Evolutionary conservation across 2,797 vertebrate genomes (phyloP), one percentile per base, ranked within the genome.

Genomic region (Alectoris magna): DNA sequence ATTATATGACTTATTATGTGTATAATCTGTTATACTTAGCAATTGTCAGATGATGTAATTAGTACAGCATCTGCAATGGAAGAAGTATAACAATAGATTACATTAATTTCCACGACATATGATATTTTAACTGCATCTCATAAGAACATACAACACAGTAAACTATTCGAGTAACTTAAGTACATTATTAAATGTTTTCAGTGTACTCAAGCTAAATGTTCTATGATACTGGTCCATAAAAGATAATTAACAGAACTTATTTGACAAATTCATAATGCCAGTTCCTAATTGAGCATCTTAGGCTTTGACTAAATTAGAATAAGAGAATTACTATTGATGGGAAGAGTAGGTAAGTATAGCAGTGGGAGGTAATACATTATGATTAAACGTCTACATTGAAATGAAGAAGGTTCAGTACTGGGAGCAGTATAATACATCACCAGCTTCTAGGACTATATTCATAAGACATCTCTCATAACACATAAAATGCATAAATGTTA

Each of bases 241-340:
- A 94, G 69, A 75, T 79, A 93, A 91, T 96, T 90, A 96, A 91
- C 49, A 96, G 79, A 90, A 91, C 8, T 73, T 91, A 84, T 51
- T 41, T 3, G 10, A 92, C 83, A 88, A 88, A 93, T 95, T 62
- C 63, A 88, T 93, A 94, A 89, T 29, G 34, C 59, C 64, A 69
- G 23, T n/a, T 92, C 38, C 80, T 93, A 95, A 92, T 19, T 88
- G 70, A 93, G 36, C 80, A 23, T 89, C 70, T 88, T 38, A 67
- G 60, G 51, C 71, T 91, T 91, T 76, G 48, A 72, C 55, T 84
- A 76, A 85, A 87, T 89, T 89, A 78, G 58, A 84, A 74, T 41
- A 67, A 58, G 49, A 84, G 51, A 84, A 63, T 59, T 75, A 79
- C 22, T 51, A 75, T 3, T 77, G 79, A 73, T 87, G 63, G 46